A percentile compares a stretch with the other conserved stretches of the same genome.
phyloP scores from a whole-genome alignment of 2,797 vertebrate species.

The Tapera naevia region DNA sequence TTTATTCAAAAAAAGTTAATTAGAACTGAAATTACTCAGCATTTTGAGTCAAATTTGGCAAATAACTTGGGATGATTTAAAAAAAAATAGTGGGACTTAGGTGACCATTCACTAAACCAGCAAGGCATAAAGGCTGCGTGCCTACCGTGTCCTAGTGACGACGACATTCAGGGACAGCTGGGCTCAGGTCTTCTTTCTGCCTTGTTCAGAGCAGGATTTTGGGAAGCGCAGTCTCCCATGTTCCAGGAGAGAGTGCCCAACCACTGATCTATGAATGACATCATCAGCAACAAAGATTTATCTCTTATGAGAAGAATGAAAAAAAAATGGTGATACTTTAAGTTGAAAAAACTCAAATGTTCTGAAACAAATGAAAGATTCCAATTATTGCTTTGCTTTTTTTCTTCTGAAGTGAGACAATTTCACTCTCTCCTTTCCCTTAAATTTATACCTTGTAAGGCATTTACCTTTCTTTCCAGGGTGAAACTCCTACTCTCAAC shows the following conservation, averaged over 20 bases:
- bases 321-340: background rate
- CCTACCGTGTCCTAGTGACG: background rate
- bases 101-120: constrained; percentile 14
- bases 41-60: constrained; percentile 13
- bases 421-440: background rate
- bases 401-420: background rate
- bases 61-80: background rate
- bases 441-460: background rate
- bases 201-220: background rate
- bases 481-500: background rate
- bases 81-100: background rate
- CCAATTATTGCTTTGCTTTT: background rate
- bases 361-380: background rate
- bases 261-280: background rate
- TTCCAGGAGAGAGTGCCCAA: background rate
- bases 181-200: background rate
- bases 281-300: background rate
- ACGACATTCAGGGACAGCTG: background rate
- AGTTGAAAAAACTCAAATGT: background rate
- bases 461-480: background rate
- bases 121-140: background rate
- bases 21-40: constrained; percentile 46
- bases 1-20: constrained; percentile 41
- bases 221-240: background rate
- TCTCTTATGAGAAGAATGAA: background rate